phyloP scores from a whole-genome alignment of 2,113 vertebrate genomes.

The Sorex fumeus region DNA sequence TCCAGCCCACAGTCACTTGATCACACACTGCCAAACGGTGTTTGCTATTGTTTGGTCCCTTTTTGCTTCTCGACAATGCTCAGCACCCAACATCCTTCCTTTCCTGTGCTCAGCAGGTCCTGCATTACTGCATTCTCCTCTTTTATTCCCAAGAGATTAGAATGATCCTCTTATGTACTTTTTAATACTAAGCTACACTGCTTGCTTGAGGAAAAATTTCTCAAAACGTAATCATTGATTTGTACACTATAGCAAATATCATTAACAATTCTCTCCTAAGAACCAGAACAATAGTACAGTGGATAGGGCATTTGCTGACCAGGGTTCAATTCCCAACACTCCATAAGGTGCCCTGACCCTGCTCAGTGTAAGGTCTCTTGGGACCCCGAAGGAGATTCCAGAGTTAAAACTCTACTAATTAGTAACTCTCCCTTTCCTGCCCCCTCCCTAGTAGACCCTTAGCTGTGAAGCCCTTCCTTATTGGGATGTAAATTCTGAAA shows the following conservation, averaged over 20 bases:
- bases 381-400: too few species aligned
- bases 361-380: too few species aligned
- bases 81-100: not conserved
- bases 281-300: not conserved
- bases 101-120: not conserved
- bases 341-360: not conserved
- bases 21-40: not conserved
- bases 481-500: too few species aligned
- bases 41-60: conserved; percentile 37
- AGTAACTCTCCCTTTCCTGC: too few species aligned
- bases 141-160: conserved; percentile 28
- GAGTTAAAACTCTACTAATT: too few species aligned
- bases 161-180: not conserved
- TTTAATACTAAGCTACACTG: conserved; percentile 36
- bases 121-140: not conserved
- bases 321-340: not conserved
- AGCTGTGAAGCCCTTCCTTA: too few species aligned
- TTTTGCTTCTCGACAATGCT: not conserved
- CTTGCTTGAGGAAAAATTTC: not conserved
- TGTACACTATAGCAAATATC: conserved; percentile 5
- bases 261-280: conserved; percentile 18
- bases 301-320: too few species aligned
- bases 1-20: conserved; percentile 12
- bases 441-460: too few species aligned
- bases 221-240: conserved; percentile 39